Base-by-base conservation (phyloP, 2,888 invertebrate genomes). In the Coecobrya sp. region DNA sequence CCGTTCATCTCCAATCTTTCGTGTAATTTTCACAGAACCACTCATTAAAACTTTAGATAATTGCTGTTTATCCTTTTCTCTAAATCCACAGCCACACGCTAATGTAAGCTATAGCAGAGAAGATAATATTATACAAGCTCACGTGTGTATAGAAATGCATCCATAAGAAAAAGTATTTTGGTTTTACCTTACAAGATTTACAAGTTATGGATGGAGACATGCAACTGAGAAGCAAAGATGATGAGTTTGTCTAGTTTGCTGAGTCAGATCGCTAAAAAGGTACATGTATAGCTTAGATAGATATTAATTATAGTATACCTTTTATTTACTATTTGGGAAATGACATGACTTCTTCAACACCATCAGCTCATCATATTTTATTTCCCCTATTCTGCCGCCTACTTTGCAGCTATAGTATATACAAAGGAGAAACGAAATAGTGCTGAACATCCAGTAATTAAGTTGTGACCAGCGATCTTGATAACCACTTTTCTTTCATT, bases 1-100 rank as follows among this genome's bases (percentile, higher is more conserved):
- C 90, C 79, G 86, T 85, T 84, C 62, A 25, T 86, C 86, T 68
- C 91, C 86, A 91, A 76, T 86, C 79, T 86, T 85, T 79, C 68
- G 52, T 79, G 86, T 81, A 86, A 86, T 86, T 86, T 91, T 91
- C 79, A 79, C n/a, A 25, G 27, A 91, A 86, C 91, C 81, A 42
- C 86, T 91, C 91, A 91, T 91, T 91, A 91, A 91, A 68, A 73
- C 59, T 22, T 86, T 36, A 49, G 85, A 90, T 86, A 91, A 91
- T 91, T 91, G 86, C 81, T 86, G 81, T 79, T 86, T 91, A 91
- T 76, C 52, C 70, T 89, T 19, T 52, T 86, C 22, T 27, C 73
- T n/a, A 79, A 52, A 55, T 79, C 52, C 27, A 27, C 22, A 59
- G 81, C 55, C 70, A 70, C 82, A 89, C 82, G 70, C 82, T 89